Base-by-base conservation (phyloP, 2,113 vertebrate genomes). In the Lepus americanus region DNA sequence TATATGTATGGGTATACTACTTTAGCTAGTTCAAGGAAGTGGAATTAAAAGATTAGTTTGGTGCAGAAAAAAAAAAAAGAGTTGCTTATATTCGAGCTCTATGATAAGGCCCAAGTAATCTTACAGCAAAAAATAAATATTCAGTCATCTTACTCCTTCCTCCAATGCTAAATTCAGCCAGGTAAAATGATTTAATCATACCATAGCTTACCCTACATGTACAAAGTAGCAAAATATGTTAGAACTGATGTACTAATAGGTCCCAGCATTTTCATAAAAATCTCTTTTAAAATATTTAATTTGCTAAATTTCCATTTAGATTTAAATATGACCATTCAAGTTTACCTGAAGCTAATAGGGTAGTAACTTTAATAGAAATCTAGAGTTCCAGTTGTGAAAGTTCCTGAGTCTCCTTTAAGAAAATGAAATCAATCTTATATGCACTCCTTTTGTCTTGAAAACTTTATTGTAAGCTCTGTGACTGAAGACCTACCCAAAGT, bases 221-320 rank as follows among this genome's bases (percentile, higher is more conserved):
- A 16, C 61, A 87, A 74, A 94, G 93, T 29, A 95, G 76, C 72
- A 92, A 93, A 96, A 91, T 93, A 96, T 95, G 87, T 73, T 80
- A 73, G 66, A 89, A 73, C 74, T 97, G 93, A 91, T 94, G 39
- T 91, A 89, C 79, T 83, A 96, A 89, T 94, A 92, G 87, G 59
- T 93, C 96, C 94, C 97, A 96, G 86, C 74, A 95, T 95, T 98
- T 97, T 90, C 80, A 96, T 96, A 97, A 97, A 96, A 97, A 96
- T 98, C 74, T 97, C 95, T 97, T 97, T 97, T 94, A 95, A 89
- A 96, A 97, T 44, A 96, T 97, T 97, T 93, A 96, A 44, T 44
- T 44, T 0, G 3, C n/a, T n/a, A 91, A 80, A 94, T 95, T 94
- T 97, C 53, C 81, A 44, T 73, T 86, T 89, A 89, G 76, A 69